A percentile compares a stretch with the other conserved stretches of the same genome.
Conservation (phyloP, 1,140 invertebrate species). For the Lordiphosa collinella region DNA sequence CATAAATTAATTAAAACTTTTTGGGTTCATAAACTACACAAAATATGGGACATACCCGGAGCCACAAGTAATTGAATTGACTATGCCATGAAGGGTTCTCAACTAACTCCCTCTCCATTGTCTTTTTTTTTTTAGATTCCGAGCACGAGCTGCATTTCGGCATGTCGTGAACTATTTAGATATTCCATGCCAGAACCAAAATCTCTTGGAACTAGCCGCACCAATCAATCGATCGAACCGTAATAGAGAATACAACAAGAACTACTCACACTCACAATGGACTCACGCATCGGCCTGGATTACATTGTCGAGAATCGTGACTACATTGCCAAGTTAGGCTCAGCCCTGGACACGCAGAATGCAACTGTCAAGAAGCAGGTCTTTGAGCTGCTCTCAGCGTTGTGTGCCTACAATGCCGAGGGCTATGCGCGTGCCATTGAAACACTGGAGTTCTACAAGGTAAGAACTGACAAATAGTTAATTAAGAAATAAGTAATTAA, state of each 20-base stretch:
- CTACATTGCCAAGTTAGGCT: conserved; percentile 94
- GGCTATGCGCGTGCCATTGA: conserved; percentile 91
- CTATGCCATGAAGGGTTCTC: conserved; percentile 25
- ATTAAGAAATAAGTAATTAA: not conserved
- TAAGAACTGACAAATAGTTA: conserved; percentile 64
- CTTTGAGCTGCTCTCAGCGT: conserved; percentile 92
- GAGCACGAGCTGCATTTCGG: conserved; percentile 47
- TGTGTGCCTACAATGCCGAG: conserved; percentile 93
- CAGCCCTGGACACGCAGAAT: conserved; percentile 91
- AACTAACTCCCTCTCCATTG: conserved; percentile 20
- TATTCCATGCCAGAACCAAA: conserved; percentile 54
- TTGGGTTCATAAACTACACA: conserved; percentile 43
- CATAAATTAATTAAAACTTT: conserved; percentile 66
- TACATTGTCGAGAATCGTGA: conserved; percentile 96
- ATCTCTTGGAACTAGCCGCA: conserved; percentile 46
- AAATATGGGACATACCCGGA: conserved; percentile 38
- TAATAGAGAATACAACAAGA: conserved; percentile 3
- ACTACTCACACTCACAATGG: conserved; percentile 80
- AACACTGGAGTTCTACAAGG: conserved; percentile 93
- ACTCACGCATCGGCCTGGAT: conserved; percentile 93
- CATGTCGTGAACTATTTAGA: conserved; percentile 63
- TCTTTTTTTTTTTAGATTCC: conserved; percentile 51
- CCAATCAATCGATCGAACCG: conserved; percentile 41
- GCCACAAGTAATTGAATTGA: conserved; percentile 44
- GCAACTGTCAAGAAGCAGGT: conserved; percentile 94